Evolutionary conservation across 2,797 vertebrate genomes (phyloP), one percentile per base, ranked within the genome.

Genomic region (Potorous gilbertii): DNA sequence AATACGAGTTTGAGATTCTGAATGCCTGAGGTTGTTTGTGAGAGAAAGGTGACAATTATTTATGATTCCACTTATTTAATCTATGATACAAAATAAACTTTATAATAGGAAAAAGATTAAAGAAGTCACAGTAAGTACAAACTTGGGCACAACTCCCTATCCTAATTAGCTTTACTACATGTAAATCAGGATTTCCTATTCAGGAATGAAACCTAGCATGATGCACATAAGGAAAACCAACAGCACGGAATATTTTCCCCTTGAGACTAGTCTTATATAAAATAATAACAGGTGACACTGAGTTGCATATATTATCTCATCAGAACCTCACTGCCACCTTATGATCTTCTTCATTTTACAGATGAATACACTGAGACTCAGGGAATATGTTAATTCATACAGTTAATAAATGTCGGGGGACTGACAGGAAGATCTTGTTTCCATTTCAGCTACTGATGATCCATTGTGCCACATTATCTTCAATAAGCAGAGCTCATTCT

Each of bases 321-420:
- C 74, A 27, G 40, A 46, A 9, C 21, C 40, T 81, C 21, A 46
- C 2, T 2, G 21, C 16, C n/a, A 74, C 66, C n/a, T 40, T 74
- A 2, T 27, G 40, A 81, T 27, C 21, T 46, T 46, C 9, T 81
- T 46, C 13, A 14, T 89, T 87, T 56, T 31, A 50, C 13, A 21
- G 91, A 57, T 29, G 55, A 59, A 89, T 34, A 95, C 91, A 93
- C 29, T 0, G 18, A 92, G 9, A 18, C 12, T 57, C 13, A 81
- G 46, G 31, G 55, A 95, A 95, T 92, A 66, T 89, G 31, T 57
- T n/a, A 90, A 66, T 31, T 96, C 14, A 89, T 46, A 12, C 10
- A 90, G 16, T 12, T 92, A 54, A 29, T 81, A 96, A 94, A 94
- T 56, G 56, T 24, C 91, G 55, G 24, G 14, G 4, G 92, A 46